phyloP scores from a whole-genome alignment of 2,797 vertebrate genomes.

The Danio tinwini region DNA sequence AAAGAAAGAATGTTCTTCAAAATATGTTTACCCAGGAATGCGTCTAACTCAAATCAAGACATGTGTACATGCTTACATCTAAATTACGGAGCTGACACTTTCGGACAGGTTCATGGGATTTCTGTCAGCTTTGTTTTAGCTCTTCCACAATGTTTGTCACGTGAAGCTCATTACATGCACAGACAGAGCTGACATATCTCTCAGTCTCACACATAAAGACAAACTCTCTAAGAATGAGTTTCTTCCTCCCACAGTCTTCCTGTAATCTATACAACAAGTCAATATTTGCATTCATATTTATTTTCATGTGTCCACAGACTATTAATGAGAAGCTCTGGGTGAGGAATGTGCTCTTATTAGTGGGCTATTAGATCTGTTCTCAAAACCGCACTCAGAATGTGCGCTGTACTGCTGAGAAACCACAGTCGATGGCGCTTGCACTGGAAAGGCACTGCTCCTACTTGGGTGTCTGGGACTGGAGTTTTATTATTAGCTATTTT shows the following conservation, averaged over 20 bases:
- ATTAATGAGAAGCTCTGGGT: constrained; percentile 36
- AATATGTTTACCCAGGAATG: no score
- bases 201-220: constrained; percentile 42
- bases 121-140: constrained; percentile 61
- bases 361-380: constrained; percentile 27
- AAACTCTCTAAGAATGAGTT: neutral
- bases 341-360: constrained; percentile 41
- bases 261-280: constrained; percentile 30
- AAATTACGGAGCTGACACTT: constrained; percentile 59
- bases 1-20: no score
- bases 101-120: constrained; percentile 62
- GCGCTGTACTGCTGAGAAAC: constrained; percentile 20
- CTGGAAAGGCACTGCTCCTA: neutral
- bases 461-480: constrained; percentile 30
- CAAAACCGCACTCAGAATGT: constrained; percentile 23
- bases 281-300: constrained; percentile 49
- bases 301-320: constrained; percentile 38
- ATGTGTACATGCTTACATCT: constrained; percentile 48
- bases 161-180: constrained; percentile 60
- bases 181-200: constrained; percentile 50
- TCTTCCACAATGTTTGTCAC: constrained; percentile 51
- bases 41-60: no score
- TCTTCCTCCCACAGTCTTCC: constrained; percentile 16
- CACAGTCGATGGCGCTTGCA: constrained; percentile 6
- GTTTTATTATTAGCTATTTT: constrained; percentile 46